Evolutionary conservation across 35 echinoderm and acorn worm species (phyloP).

Genomic region (Patiria miniata): DNA sequence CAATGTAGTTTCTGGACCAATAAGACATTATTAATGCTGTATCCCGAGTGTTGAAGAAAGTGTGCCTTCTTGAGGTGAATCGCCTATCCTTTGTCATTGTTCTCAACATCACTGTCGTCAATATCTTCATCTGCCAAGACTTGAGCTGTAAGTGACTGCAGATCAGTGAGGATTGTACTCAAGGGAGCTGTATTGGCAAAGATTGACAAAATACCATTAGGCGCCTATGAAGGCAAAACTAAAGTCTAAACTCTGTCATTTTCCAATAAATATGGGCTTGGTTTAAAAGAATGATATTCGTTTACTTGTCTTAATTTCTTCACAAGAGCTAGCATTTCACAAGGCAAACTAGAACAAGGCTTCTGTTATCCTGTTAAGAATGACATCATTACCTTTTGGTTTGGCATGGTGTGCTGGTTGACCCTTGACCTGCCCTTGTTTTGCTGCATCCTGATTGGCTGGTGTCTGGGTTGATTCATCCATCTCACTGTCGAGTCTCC

Average conservation of each 20-base stretch:
- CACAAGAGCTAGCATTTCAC: not conserved
- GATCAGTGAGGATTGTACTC: constrained; percentile 18
- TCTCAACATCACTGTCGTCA: not conserved
- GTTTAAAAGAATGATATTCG: too few species aligned
- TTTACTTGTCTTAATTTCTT: not conserved
- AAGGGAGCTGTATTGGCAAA: constrained; percentile 15
- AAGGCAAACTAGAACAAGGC: too few species aligned
- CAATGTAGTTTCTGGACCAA: too few species aligned
- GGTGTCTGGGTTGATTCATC: not conserved
- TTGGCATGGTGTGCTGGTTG: not conserved
- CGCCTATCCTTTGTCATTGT: constrained; percentile 19
- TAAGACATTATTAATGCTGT: too few species aligned
- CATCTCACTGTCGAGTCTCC: not conserved
- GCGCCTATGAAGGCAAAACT: too few species aligned
- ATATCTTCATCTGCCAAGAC: constrained; percentile 10
- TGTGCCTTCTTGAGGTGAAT: too few species aligned
- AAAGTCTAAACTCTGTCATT: too few species aligned
- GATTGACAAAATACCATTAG: not conserved
- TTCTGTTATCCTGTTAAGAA: not conserved
- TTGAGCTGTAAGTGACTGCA: not conserved
- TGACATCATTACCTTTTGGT: not conserved
- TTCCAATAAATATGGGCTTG: too few species aligned
- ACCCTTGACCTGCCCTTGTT: not conserved
- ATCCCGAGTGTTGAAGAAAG: too few species aligned
- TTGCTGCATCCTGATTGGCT: not conserved